Evolutionary conservation across 2,888 invertebrate genomes (phyloP), one percentile per base, ranked within the genome.

Genomic region (Helobdella robusta): DNA sequence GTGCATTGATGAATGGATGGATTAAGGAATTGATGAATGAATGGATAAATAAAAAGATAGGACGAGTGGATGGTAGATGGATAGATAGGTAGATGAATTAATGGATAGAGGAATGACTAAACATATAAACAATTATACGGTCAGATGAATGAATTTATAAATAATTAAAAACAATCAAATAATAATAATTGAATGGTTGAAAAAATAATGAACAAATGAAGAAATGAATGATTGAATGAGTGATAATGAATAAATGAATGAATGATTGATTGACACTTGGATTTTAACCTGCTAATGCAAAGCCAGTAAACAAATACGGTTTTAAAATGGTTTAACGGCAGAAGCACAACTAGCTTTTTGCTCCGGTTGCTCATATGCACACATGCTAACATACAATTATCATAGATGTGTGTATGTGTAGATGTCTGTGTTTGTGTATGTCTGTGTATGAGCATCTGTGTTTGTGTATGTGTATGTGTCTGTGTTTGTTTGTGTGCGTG

Each of bases 181-280:
- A 40, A 15, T 11, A 40, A 40, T 40, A n/a, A 40, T 15, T 40
- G 44, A 40, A 40, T 40, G 44, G n/a, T 15, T 40, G 44, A 40
- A 15, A n/a, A 40, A 40, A 15, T 11, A 40, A 40, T 40, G 44
- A 40, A 40, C n/a, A n/a, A 40, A 40, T 40, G 44, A 40, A 40
- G 11, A n/a, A 40, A 40, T 40, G 44, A 40, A 40, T 40, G 44
- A 40, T 15, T 40, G 44, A 40, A 40, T 40, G 44, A 40, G n/a
- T 40, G 44, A 40, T n/a, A n/a, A 40, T 40, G 44, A 40, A 40
- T 40, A n/a, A 40, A 58, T 58, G 56, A 25, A 56, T 56, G 56
- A 25, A 56, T 2, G 56, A 25, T 25, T 56, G 56, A 4, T 23
- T 28, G 56, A 25, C 50, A 50, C 50, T 23, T 25, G 25, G 23